Evolutionary conservation across 1,140 invertebrate genomes (phyloP), one percentile per base, ranked within the genome.

Genomic region (Druon quercuslanigerum): DNA sequence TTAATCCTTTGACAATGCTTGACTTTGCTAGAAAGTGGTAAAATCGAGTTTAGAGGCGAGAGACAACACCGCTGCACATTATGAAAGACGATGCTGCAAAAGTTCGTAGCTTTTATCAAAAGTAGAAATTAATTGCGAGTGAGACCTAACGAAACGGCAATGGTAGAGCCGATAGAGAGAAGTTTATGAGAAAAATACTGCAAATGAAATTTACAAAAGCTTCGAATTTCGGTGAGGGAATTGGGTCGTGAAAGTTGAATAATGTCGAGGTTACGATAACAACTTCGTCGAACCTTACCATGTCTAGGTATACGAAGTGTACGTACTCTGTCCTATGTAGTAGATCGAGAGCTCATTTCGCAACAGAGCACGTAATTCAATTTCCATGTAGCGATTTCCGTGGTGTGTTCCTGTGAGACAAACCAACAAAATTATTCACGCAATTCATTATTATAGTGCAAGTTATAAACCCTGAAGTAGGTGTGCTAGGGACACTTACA

Each of bases 311-410:
- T n/a, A 66, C 33, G 33, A 40, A n/a, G 17, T 56, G 33, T 60
- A 60, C 19, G 20, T 60, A 60, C 60, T 66, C 14, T 54, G 25
- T 46, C 9, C 40, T 1, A 1, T 66, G 33, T 66, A 66, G 14
- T 33, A 16, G 60, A 66, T 66, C 60, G 14, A 66, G 33, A 25
- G 60, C 60, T 84, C 82, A 80, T 83, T 83, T 80, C 74, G 77
- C 72, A 73, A 73, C 76, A 60, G 56, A 20, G 51, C 82, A 75
- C 78, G 80, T 85, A 84, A 85, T 85, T 85, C 78, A 79, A 85
- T 85, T 85, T 83, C 74, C 82, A 75, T 73, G 77, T 76, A 75
- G 78, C 77, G 79, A 84, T 78, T 80, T 77, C 77, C 74, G 50
- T 66, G 25, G 60, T 25, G 7, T 40, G 25, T 66, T 66, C 33